Evolutionary conservation across 2,888 invertebrate genomes (phyloP), one percentile per base, ranked within the genome.

Genomic region (Lasioglossum vierecki): DNA sequence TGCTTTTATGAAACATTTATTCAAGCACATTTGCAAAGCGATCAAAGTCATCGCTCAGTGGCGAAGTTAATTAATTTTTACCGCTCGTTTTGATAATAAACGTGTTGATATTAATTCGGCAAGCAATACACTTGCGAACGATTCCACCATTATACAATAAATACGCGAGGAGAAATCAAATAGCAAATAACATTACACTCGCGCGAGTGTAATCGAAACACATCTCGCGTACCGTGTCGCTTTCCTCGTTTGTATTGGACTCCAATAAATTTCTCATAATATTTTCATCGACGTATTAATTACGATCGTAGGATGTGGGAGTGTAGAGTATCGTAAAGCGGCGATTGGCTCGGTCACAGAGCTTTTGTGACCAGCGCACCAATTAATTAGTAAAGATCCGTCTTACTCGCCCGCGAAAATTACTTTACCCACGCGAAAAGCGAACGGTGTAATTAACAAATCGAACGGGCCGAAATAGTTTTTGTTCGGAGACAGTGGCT

Each of bases 361-460:
- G 66, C 81, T 83, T 83, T 81, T 76, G 49, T 76, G 49, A 76
- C 49, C 60, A 74, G 41, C 60, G 68, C 49, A n/a, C 73, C 83
- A 81, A 77, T 81, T 83, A 83, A 83, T 83, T 83, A 83, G 76
- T 77, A 83, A 70, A 81, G 81, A 81, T 83, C 73, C 81, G 72
- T 83, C 83, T 83, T 83, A 70, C 72, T 41, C 71, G 83, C 30
- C 30, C 44, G 22, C 9, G 72, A 76, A 77, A 81, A 81, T 81
- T 73, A 68, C 57, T 81, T 74, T 57, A 68, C 74, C 30, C 73
- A 13, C 80, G 72, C 44, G 76, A 41, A 73, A 76, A 30, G 13
- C 30, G 39, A 13, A 2, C 15, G 75, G 41, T 44, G 72, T 76
- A 81, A 81, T 83, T 77, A 83, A 73, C 60, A 46, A 77, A 77